phyloP scores from a whole-genome alignment of 37 sponge, comb jelly and placozoan genomes.

The Tethya wilhelma region DNA sequence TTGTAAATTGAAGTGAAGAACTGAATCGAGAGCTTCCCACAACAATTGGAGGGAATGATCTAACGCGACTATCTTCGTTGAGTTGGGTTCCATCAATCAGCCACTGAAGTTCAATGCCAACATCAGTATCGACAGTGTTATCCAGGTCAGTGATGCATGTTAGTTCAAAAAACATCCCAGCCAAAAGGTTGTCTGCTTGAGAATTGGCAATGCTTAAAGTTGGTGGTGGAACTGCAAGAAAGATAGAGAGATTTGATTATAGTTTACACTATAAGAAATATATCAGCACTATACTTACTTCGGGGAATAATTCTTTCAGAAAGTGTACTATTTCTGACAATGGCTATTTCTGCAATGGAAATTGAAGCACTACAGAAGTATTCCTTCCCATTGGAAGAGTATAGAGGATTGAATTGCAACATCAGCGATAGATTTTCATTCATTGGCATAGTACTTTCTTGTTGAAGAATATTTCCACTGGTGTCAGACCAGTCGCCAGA shows the following conservation, averaged over 20 bases:
- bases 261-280: background rate
- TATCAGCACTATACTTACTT: slow-evolving; percentile 1
- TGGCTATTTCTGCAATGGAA: background rate
- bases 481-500: background rate
- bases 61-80: background rate
- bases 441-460: background rate
- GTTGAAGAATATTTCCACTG: background rate
- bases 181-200: background rate
- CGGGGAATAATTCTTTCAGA: background rate
- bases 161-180: slow-evolving; percentile 9
- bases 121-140: slow-evolving; percentile 2
- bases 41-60: background rate
- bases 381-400: background rate
- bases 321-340: background rate
- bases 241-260: background rate
- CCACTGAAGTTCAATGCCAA: background rate
- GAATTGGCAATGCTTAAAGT: background rate
- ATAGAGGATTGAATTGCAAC: slow-evolving; percentile 1
- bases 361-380: slow-evolving; percentile 7
- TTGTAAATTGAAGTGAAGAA: background rate
- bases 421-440: background rate
- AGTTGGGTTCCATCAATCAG: background rate
- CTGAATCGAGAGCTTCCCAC: background rate
- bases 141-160: background rate
- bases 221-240: slow-evolving; percentile 5